These are phyloP conservation scores for Alfaro cultratus DNA, from an alignment of 2,797 vertebrate species.

Conservation along the genomic window DNA sequence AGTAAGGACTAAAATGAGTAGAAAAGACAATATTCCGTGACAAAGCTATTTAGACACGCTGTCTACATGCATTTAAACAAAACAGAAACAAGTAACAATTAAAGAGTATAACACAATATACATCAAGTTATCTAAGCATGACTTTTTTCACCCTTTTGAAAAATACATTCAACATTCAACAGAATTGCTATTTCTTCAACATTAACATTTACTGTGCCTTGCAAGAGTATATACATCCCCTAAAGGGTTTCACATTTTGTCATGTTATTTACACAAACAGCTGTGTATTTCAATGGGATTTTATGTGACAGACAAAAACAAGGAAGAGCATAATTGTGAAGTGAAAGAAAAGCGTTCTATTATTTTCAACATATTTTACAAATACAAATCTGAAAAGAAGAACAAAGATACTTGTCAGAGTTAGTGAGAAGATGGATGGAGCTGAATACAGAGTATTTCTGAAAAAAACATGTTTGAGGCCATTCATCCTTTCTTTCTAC, in stretches of 20 bases:
- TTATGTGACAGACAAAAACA: neutral
- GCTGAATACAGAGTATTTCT: neutral
- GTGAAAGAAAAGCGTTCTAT: neutral
- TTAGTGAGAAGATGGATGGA: neutral
- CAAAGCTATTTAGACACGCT: conserved; percentile 7
- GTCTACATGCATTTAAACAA: neutral
- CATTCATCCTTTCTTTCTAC: neutral
- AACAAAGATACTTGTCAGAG: neutral
- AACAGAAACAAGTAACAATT: neutral
- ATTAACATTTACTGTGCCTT: neutral
- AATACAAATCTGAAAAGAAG: neutral
- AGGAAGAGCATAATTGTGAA: neutral
- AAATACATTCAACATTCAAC: neutral
- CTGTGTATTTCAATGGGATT: neutral
- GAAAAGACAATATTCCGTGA: neutral
- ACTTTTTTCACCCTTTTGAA: neutral
- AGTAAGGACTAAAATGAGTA: conserved; percentile 14
- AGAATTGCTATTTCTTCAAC: neutral
- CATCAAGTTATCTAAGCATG: neutral
- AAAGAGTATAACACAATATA: neutral
- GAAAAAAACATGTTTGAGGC: neutral
- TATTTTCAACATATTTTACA: neutral
- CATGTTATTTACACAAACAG: neutral
- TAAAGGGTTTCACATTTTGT: neutral
- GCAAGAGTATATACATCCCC: neutral